A percentile compares a stretch with the other conserved stretches of the same genome.
phyloP scores from a whole-genome alignment of 2,797 vertebrate genomes.

The Chaenodraco wilsoni region DNA sequence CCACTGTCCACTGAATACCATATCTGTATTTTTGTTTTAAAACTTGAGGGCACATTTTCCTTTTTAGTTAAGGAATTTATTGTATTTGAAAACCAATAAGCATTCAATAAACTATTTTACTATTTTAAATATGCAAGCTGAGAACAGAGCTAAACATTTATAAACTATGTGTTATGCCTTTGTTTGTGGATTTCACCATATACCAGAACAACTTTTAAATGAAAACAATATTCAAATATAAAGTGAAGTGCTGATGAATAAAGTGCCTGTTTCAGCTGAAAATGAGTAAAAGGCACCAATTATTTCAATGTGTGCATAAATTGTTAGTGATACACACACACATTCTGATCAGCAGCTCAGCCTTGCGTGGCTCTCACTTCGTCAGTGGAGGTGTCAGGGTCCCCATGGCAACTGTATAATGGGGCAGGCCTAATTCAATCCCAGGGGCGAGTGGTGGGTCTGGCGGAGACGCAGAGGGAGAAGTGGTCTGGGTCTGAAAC shows the following conservation, averaged over 20 bases:
- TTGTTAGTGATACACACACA: conserved; percentile 24
- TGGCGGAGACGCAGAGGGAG: conserved; percentile 66
- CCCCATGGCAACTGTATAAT: conserved; percentile 84
- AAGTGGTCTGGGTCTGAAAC: conserved; percentile 75
- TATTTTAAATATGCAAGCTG: not conserved
- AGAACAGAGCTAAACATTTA: not conserved
- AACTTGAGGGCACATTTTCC: not conserved
- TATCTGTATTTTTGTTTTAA: not conserved
- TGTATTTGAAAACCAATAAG: not conserved
- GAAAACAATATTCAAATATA: not conserved
- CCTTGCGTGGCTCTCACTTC: conserved; percentile 75
- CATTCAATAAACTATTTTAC: not conserved
- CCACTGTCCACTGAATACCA: not conserved
- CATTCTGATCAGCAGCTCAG: conserved; percentile 73
- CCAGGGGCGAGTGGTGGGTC: conserved; percentile 75
- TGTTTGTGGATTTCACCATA: not conserved
- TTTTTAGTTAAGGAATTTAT: not conserved
- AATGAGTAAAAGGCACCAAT: conserved; percentile 38
- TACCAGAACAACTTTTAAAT: not conserved
- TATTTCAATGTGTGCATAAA: conserved; percentile 27
- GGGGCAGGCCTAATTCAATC: conserved; percentile 81
- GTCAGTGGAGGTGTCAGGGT: conserved; percentile 81
- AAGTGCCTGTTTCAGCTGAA: conserved; percentile 2
- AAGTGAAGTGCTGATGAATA: conserved; percentile 15
- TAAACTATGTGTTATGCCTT: not conserved